Evolutionary conservation across 2,797 vertebrate species (phyloP).

Genomic region (Galago senegalensis): DNA sequence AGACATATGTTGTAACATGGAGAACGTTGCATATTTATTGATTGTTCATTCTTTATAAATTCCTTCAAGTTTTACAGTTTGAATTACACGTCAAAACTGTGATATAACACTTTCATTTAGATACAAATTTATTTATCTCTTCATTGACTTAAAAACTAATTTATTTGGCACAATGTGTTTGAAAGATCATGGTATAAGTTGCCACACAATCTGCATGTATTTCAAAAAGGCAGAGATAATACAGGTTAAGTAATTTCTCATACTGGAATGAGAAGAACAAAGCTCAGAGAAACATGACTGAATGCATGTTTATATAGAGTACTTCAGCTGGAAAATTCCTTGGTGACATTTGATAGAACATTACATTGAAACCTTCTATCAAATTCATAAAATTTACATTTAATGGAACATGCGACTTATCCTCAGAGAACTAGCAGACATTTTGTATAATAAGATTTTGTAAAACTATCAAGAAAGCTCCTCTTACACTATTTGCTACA

Average conservation of each 20-base stretch:
- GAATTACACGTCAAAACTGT: background rate
- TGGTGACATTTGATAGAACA: background rate
- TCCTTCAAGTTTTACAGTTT: conserved; percentile 3
- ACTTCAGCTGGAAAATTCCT: conserved; percentile 17
- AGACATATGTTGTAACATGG: background rate
- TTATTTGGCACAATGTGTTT: background rate
- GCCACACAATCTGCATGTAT: background rate
- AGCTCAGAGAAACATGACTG: background rate
- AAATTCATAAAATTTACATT: conserved; percentile 26
- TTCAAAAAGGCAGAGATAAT: background rate
- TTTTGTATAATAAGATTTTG: conserved; percentile 45
- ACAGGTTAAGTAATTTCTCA: background rate
- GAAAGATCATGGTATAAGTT: background rate
- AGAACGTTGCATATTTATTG: background rate
- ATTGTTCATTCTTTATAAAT: conserved; percentile 11
- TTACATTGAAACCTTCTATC: background rate
- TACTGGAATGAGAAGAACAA: conserved; percentile 4
- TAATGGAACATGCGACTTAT: conserved; percentile 16
- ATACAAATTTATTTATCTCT: background rate
- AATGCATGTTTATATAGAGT: background rate
- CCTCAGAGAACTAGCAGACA: background rate
- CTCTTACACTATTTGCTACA: background rate
- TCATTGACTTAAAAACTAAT: background rate
- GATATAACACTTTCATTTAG: background rate
- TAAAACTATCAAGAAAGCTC: conserved; percentile 13